Evolutionary conservation across 2,888 invertebrate genomes (phyloP), one percentile per base, ranked within the genome.

Genomic region (Trachelus tabidus): DNA sequence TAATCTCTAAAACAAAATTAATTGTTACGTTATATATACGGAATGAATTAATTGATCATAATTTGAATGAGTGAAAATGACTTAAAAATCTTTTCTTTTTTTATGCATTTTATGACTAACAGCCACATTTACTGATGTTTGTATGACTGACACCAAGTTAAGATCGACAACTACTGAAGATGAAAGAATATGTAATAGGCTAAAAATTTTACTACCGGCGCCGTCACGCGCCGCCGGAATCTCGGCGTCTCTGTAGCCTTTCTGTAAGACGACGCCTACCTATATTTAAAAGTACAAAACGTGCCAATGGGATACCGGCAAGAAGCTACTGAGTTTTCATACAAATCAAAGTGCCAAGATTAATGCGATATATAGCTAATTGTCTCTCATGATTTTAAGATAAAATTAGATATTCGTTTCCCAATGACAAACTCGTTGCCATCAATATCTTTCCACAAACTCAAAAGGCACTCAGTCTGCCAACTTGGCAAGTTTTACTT

Each of bases 131-230:
- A 56, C 56, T 56, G 56, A 23, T 56, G 56, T 56, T 56, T 23
- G 23, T 56, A 23, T 56, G 56, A 23, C 56, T 56, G 56, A 56
- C 56, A 23, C 56, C 56, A 56, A 56, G 56, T 56, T 56, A 23
- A 56, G 23, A 23, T 56, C 56, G 56, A 23, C 56, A 56, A 56
- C 9, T 76, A 81, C 76, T 73, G 69, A 83, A 89, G 89, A 90
- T 90, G 89, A 89, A 89, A 90, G 90, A 87, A 89, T 86, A 81
- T 76, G 83, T 80, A 81, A 80, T 80, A 81, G 79, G 79, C 76
- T 80, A 82, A 77, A 81, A 79, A 75, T 84, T 89, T 90, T 90
- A 90, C 82, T 84, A 81, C 88, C 86, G 88, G 84, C 85, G 87
- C 85, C 88, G 90, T 88, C 85, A 88, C 85, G 90, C 89, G 79